phyloP scores from a whole-genome alignment of 23 tunicate species.

The Halocynthia aurantium region DNA sequence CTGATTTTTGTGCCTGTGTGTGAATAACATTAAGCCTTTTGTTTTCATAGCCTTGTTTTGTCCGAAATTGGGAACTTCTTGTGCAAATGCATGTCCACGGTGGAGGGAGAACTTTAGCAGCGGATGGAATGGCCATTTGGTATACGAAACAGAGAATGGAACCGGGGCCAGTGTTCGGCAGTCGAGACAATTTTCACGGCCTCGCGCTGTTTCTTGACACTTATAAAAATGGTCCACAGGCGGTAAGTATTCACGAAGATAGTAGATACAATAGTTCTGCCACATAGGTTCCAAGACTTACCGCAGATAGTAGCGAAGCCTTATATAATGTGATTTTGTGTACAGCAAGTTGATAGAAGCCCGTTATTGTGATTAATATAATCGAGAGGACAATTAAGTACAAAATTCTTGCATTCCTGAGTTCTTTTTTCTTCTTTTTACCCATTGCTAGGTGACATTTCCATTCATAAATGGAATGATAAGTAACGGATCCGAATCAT shows the following conservation, averaged over 20 bases:
- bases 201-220: constrained; percentile 94
- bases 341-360: too few species aligned
- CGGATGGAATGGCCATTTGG: constrained; percentile 97
- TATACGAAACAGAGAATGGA: constrained; percentile 60
- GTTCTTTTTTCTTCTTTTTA: too few species aligned
- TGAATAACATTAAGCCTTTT: neutral
- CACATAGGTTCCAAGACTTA: too few species aligned
- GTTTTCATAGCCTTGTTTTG: constrained; percentile 50
- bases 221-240: constrained; percentile 94
- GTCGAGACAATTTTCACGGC: constrained; percentile 72
- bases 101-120: constrained; percentile 87
- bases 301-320: too few species aligned
- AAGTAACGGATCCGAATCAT: constrained; percentile 58
- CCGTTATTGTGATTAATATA: too few species aligned
- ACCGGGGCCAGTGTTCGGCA: constrained; percentile 96
- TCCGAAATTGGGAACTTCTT: constrained; percentile 94
- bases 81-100: constrained; percentile 82
- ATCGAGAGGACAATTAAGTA: too few species aligned
- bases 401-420: too few species aligned
- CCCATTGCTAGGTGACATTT: constrained; percentile 40
- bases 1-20: neutral
- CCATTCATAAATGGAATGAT: constrained; percentile 87
- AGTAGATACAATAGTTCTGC: too few species aligned
- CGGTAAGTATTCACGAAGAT: constrained; percentile 49
- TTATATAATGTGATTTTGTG: too few species aligned